phyloP scores from a whole-genome alignment of 2,113 vertebrate species.

The Lota lota region DNA sequence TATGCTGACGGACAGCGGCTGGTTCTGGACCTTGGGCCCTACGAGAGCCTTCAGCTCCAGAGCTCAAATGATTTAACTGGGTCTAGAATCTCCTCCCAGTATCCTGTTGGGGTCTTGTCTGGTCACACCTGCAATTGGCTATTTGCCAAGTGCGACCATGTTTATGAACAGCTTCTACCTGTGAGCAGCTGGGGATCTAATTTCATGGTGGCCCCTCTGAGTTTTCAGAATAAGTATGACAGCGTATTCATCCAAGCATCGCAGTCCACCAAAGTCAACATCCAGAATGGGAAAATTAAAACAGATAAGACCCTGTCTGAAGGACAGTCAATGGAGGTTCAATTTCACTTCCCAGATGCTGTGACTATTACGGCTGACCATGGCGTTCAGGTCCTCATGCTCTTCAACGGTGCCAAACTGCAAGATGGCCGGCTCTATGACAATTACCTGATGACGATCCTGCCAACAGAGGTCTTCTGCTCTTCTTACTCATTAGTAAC shows the following conservation, averaged over 20 bases:
- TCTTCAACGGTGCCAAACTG: constrained; percentile 60
- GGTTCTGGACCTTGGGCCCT: constrained; percentile 54
- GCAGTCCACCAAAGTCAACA: constrained; percentile 59
- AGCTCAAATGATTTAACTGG: constrained; percentile 58
- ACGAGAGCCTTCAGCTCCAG: constrained; percentile 68
- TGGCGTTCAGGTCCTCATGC: constrained; percentile 74
- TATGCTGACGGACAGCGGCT: too few species aligned
- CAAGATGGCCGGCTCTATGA: constrained; percentile 22
- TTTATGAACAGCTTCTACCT: constrained; percentile 75
- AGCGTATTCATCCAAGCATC: constrained; percentile 67
- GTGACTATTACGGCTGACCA: constrained; percentile 65
- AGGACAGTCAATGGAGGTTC: constrained; percentile 44
- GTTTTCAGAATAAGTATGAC: constrained; percentile 58
- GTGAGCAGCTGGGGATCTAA: constrained; percentile 55
- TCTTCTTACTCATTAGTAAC: constrained; percentile 62
- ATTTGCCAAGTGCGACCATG: constrained; percentile 72
- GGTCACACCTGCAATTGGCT: constrained; percentile 74
- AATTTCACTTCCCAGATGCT: constrained; percentile 23
- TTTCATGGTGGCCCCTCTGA: constrained; percentile 66
- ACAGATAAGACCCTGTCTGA: too few species aligned
- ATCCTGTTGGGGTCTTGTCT: constrained; percentile 61
- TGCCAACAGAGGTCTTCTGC: constrained; percentile 63
- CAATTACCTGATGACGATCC: constrained; percentile 69
- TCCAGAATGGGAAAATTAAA: constrained; percentile 3
- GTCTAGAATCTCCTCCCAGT: constrained; percentile 61